Conservation (phyloP, 1,140 invertebrate species). For the Rhagoletis pomonella region DNA sequence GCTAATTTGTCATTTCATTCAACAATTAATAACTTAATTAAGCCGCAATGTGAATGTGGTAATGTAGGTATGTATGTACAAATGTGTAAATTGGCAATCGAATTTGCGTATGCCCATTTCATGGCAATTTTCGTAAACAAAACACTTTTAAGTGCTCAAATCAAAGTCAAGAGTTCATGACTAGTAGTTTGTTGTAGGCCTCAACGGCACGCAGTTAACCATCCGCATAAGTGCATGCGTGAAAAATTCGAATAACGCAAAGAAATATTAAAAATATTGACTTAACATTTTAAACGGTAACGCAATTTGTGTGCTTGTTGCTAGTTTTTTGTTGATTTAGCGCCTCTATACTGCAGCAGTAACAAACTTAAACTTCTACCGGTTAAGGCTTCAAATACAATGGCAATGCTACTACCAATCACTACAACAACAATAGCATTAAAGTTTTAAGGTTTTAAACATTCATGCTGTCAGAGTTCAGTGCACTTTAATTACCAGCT, state of each 20-base stretch:
- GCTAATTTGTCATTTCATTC: conserved; percentile 52
- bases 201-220: background rate
- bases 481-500: conserved; percentile 42
- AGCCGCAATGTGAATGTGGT: background rate
- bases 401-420: conserved; percentile 21
- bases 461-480: background rate
- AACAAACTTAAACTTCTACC: background rate
- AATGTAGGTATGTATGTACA: background rate
- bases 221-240: background rate
- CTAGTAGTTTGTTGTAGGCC: background rate
- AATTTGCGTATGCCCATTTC: background rate
- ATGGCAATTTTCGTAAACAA: background rate
- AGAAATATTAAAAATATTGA: background rate
- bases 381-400: conserved; percentile 1
- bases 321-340: background rate
- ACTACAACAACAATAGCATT: background rate
- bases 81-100: background rate
- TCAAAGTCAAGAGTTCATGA: background rate
- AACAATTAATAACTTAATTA: conserved; percentile 46
- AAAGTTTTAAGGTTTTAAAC: background rate
- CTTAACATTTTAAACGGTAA: background rate
- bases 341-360: background rate
- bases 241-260: background rate
- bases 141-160: background rate
- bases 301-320: background rate